These are phyloP conservation scores for Spodoptera litura DNA, from an alignment of 1,140 invertebrate genomes.

Conservation along the genomic window DNA sequence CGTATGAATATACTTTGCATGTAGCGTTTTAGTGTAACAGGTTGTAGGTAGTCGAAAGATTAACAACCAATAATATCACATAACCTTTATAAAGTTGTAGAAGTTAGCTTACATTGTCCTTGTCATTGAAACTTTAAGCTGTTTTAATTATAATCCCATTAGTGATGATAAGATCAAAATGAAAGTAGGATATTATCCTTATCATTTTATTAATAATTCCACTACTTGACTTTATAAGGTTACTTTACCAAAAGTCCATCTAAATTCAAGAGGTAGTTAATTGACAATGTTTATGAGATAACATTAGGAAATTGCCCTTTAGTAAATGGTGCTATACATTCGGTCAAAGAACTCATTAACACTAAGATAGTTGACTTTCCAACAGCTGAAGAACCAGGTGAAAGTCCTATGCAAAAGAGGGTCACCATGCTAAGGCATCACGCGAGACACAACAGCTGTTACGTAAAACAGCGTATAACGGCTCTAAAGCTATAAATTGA, in stretches of 20 bases:
- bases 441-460: slow-evolving; percentile 82
- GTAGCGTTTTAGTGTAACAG: not conserved
- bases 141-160: no score
- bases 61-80: no score
- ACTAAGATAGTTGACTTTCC: slow-evolving; percentile 49
- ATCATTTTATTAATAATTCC: not conserved
- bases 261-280: slow-evolving; percentile 24
- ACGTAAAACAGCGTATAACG: slow-evolving; percentile 82
- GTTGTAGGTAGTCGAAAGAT: not conserved
- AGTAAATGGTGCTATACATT: slow-evolving; percentile 10
- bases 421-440: slow-evolving; percentile 75
- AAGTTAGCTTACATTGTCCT: no score
- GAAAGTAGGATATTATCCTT: no score
- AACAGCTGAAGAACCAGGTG: slow-evolving; percentile 59
- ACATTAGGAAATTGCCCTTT: slow-evolving; percentile 34
- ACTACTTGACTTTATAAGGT: not conserved
- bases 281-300: slow-evolving; percentile 33
- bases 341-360: slow-evolving; percentile 42
- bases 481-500: slow-evolving; percentile 84
- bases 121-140: not conserved
- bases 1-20: not conserved
- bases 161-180: no score
- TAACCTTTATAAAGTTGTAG: no score
- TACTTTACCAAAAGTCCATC: slow-evolving; percentile 17
- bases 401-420: slow-evolving; percentile 75